Base-by-base conservation (phyloP, 1,140 invertebrate genomes). In the Drosophila repletoides region DNA sequence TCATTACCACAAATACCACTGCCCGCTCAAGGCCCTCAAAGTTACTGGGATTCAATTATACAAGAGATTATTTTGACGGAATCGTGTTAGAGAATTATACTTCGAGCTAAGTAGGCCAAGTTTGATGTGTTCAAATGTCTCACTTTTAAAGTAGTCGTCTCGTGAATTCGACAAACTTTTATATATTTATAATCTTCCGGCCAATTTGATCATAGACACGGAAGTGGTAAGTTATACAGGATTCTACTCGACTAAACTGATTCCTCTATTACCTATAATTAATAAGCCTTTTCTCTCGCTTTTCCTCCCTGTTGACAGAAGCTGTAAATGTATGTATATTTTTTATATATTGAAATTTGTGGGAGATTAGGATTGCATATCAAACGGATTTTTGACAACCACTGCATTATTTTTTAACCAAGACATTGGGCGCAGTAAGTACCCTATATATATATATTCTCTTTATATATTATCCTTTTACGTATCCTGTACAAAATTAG, bases 111-210 rank as follows among this genome's bases (percentile, higher is more conserved):
- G 55, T 67, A 60, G 64, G 53, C 36, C 9, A 17, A 10, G 24
- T 3, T 5, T 51, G 14, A 6, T 40, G 34, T 51, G 40, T 40
- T 51, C 75, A 73, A 73, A 79, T 73, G 76, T 46, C 70, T 65
- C 38, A 38, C 55, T 40, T 31, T 67, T 51, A 56, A 28, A 67
- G 26, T 33, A 58, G 15, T 51, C 40, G 24, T 36, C 34, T 60
- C 34, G 9, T 19, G 21, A 61, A 70, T 38, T 63, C 48, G 45
- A 46, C 31, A 67, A 28, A 36, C 73, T 80, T 58, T 56, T 83
- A 28, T 64, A 69, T 43, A 41, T 77, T 75, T 75, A 41, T 59
- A 77, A 65, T 28, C 49, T 34, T 36, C 21, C 38, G 74, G 38
- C 52, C 36, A 58, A 73, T 61, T 70, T 26, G 15, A 53, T 28